Percentiles rank a stretch among this genome's conserved stretches.
These are phyloP conservation scores for Lampropteryx suffumata DNA, from an alignment of 2,888 invertebrate species.

Conservation along the genomic window DNA sequence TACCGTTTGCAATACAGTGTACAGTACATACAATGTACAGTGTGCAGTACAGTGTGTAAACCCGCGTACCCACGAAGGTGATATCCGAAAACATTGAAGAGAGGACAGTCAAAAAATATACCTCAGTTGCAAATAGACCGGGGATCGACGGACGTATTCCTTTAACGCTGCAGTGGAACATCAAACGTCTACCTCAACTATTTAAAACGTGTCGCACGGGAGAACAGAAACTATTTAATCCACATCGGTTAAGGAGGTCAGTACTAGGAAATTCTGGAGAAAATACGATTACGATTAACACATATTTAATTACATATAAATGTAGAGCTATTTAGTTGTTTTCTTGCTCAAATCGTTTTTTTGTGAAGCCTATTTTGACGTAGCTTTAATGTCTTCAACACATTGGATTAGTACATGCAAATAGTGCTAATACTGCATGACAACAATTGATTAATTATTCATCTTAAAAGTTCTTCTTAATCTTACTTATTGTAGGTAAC, in stretches of 20 bases:
- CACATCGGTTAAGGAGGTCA: constrained; percentile 72
- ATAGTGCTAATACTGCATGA: too few species aligned
- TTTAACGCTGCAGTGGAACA: constrained; percentile 68
- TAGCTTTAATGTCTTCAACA: too few species aligned
- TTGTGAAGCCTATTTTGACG: too few species aligned
- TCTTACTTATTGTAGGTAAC: too few species aligned
- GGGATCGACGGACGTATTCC: constrained; percentile 60
- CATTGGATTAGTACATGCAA: too few species aligned
- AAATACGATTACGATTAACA: not conserved
- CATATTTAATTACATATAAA: too few species aligned
- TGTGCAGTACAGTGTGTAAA: constrained; percentile 16
- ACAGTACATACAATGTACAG: constrained; percentile 26
- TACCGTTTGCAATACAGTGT: too few species aligned
- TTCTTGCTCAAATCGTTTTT: too few species aligned
- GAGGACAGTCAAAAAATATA: not conserved
- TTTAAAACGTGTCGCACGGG: constrained; percentile 54
- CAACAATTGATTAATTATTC: too few species aligned
- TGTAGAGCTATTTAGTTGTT: too few species aligned
- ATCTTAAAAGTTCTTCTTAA: too few species aligned
- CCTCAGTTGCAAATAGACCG: constrained; percentile 44
- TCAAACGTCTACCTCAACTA: constrained; percentile 56
- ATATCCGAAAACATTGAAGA: not conserved
- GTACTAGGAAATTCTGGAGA: constrained; percentile 22
- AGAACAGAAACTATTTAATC: constrained; percentile 63
- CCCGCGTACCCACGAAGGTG: constrained; percentile 13